phyloP scores from a whole-genome alignment of 1,140 invertebrate genomes.

The Holotrichia oblita region DNA sequence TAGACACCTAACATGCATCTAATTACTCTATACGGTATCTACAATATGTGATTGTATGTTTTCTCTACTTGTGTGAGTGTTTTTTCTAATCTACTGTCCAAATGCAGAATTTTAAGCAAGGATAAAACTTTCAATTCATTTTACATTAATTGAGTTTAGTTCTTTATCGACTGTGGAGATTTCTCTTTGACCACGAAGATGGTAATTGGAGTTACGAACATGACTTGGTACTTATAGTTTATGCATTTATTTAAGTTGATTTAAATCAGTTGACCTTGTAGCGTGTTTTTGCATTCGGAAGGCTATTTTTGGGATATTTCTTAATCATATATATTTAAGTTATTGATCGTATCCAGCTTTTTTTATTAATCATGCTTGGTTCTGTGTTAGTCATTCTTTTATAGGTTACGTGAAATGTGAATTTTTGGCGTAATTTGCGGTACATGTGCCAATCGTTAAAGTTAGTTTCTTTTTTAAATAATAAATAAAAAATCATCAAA shows the following conservation, averaged over 20 bases:
- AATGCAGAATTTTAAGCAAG: slow-evolving; percentile 20
- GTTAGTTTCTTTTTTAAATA: no score
- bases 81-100: not conserved
- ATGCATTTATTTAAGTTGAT: not conserved
- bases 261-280: not conserved
- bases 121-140: slow-evolving; percentile 21
- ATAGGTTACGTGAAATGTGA: no score
- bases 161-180: not conserved
- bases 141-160: not conserved
- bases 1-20: not conserved
- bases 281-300: not conserved
- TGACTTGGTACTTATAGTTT: not conserved
- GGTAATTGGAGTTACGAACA: not conserved
- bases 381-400: no score
- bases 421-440: no score
- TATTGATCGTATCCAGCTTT: no score
- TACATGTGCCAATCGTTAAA: no score
- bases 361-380: no score
- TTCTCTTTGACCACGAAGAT: not conserved
- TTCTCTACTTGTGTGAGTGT: not conserved
- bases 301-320: no score
- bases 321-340: no score
- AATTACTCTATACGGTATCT: not conserved
- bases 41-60: slow-evolving; percentile 9
- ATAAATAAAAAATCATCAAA: no score